Base-by-base conservation (phyloP, 2,888 invertebrate species). In the Platynereis dumerilii region DNA sequence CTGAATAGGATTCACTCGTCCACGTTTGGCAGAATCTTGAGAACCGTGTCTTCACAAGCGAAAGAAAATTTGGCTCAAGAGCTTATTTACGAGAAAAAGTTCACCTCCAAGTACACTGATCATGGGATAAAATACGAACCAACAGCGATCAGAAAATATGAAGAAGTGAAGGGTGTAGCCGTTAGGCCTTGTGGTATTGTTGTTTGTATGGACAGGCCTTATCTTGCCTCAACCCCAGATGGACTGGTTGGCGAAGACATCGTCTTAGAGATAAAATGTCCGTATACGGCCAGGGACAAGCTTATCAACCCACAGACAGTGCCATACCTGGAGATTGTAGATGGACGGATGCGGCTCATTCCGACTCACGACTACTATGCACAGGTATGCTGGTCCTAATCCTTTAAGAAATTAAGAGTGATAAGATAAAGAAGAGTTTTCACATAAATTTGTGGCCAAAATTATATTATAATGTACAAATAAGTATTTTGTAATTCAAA, bases 181-280 rank as follows among this genome's bases (percentile, higher is more conserved):
- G 64, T 67, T 0, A 54, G 55, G 15, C n/a, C 42, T 39, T 58
- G 60, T 63, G 71, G 72, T 27, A 57, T 72, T 1, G 68, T 65
- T 48, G 55, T 71, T 17, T 57, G 26, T 28, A 10, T 20, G 27
- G 44, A 53, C 12, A 26, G 44, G 10, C 68, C 70, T 34, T 72
- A 59, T 59, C 57, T 72, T 10, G 71, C 57, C 3, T 68, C 68
- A 12, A 58, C 64, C 7, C 70, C 67, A 20, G 71, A 72, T 65
- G 71, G 69, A 7, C 17, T 72, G 0, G 64, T 70, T 45, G 61
- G 29, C 22, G 58, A 58, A 15, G 62, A 55, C 12, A 20, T 2
- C 12, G 57, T 70, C 15, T 26, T 71, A 26, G 71, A 72, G 48
- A 58, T 72, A 0, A 72, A 72, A 48, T 69, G 69, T 34, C 67